Conservation (phyloP, 1,140 invertebrate species). For the Psix sp. region DNA sequence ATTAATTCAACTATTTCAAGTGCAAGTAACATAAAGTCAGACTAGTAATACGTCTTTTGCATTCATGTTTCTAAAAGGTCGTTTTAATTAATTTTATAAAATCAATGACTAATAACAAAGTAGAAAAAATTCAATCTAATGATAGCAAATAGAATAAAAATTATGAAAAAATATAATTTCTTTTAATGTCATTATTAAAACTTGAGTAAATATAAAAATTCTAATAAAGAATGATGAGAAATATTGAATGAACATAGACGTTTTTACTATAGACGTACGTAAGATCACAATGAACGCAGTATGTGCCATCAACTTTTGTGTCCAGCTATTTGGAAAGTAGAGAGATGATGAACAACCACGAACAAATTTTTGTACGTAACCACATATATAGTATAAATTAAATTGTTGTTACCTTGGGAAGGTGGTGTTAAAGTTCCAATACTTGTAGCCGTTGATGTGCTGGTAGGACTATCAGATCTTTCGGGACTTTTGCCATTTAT, state of each 20-base stretch:
- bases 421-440: slow-evolving; percentile 79
- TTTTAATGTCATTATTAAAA: no score
- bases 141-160: no score
- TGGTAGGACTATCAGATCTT: slow-evolving; percentile 79
- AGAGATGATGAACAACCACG: slow-evolving; percentile 53
- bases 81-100: no score
- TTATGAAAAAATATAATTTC: no score
- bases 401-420: slow-evolving; percentile 70
- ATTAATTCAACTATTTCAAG: no score
- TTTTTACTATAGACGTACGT: slow-evolving; percentile 71
- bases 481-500: slow-evolving; percentile 77
- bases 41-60: no score
- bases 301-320: slow-evolving; percentile 77
- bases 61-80: no score
- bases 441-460: slow-evolving; percentile 79
- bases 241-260: slow-evolving; percentile 32
- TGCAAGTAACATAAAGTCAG: no score
- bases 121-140: no score
- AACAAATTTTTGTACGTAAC: slow-evolving; percentile 36
- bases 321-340: slow-evolving; percentile 72
- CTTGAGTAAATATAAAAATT: no score
- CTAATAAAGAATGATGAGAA: slow-evolving; percentile 8
- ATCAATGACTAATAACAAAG: no score
- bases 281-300: slow-evolving; percentile 73
- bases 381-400: slow-evolving; percentile 5